Evolutionary conservation across 1,140 invertebrate species (phyloP).

Genomic region (Drosophila melanogaster): Release_6_plus_ISO1_MT NT_033777.3:18407501-18408000

Average conservation of each 20-base stretch:
- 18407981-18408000: constrained; percentile 57
- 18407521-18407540: constrained; percentile 70
- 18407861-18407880: constrained; percentile 78
- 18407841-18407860: constrained; percentile 78
- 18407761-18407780: constrained; percentile 58
- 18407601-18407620: constrained; percentile 37
- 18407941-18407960: constrained; percentile 19
- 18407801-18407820: constrained; percentile 67
- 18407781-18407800: constrained; percentile 68
- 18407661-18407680: constrained; percentile 79
- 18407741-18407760: constrained; percentile 41
- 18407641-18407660: constrained; percentile 76
- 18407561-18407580: constrained; percentile 69
- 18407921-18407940: constrained; percentile 42
- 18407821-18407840: constrained; percentile 72
- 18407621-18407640: constrained; percentile 45
- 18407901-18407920: constrained; percentile 61
- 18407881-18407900: constrained; percentile 81
- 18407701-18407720: constrained; percentile 71
- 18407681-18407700: constrained; percentile 67
- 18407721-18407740: constrained; percentile 65
- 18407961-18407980: constrained; percentile 42
- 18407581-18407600: constrained; percentile 60
- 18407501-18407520: constrained; percentile 81
- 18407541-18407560: constrained; percentile 55